Base-by-base conservation (phyloP, 2,113 vertebrate species). In the Nipponia nippon region DNA sequence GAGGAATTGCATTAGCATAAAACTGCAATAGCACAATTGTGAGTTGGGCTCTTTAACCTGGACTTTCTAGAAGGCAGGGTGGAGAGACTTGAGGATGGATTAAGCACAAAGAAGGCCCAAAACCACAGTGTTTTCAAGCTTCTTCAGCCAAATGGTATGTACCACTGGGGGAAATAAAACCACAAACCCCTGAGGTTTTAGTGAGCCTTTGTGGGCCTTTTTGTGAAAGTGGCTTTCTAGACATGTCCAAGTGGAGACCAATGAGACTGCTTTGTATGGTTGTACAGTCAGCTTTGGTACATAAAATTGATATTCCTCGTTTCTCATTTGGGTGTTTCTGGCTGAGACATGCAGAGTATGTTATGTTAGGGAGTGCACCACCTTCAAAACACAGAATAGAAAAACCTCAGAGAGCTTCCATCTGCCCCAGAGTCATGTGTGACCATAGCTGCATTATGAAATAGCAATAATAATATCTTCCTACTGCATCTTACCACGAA, bases 341-440 rank as follows among this genome's bases (percentile, higher is more conserved):
- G 13, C 73, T 69, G n/a, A 87, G 22, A 58, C 46, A 55, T 27
- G 53, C 29, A 59, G 53, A 22, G 5, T 49, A 11, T 34, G n/a
- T 86, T 77, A 53, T 32, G 26, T 62, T 88, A 92, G 62, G 50
- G 58, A 77, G 56, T 53, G 22, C 8, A 38, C 17, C 16, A 65
- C 58, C 49, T 80, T 86, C n/a, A 49, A 83, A 92, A 88, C 49
- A 69, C 40, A 73, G 55, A 86, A 66, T 4, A 90, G 78, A 62
- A 90, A 91, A 93, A 81, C 62, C 82, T 95, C 90, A 95, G 75
- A 92, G 55, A 77, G 30, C 66, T 90, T 91, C 63, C 36, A 25
- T 86, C 53, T 88, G 71, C 36, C 27, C 72, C 78, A 86, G 55
- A 88, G 78, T 21, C 52, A 50, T 46, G 17, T 71, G 46, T 90